Percentiles rank a stretch among this genome's conserved stretches.
Evolutionary conservation across 2,888 invertebrate genomes (phyloP).

Genomic region (Spilosoma lubricipeda): DNA sequence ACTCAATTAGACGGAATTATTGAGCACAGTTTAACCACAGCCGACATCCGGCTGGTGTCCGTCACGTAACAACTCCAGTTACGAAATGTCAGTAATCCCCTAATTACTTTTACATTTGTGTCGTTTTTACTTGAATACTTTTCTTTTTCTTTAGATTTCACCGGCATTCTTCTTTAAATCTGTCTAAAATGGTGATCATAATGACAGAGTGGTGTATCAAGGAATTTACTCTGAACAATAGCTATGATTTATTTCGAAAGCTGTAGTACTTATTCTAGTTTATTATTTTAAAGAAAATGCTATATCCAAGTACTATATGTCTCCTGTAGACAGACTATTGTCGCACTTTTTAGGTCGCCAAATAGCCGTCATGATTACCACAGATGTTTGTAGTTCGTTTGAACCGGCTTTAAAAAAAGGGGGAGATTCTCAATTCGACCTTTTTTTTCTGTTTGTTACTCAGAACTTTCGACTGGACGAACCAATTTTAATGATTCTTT

Average conservation of each 20-base stretch:
- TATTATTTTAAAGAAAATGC: too few species aligned
- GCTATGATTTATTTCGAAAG: conserved; percentile 21
- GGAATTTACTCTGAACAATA: conserved; percentile 14
- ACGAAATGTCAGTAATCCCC: conserved; percentile 48
- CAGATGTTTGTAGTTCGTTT: too few species aligned
- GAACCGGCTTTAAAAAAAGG: too few species aligned
- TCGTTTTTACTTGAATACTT: conserved; percentile 33
- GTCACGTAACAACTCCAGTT: conserved; percentile 39
- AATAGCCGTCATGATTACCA: too few species aligned
- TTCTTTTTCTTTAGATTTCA: conserved; percentile 49
- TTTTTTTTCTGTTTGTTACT: too few species aligned
- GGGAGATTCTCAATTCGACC: too few species aligned
- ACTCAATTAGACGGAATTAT: conserved; percentile 16
- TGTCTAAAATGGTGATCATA: conserved; percentile 16
- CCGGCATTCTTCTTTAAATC: conserved; percentile 34
- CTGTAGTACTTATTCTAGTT: conserved; percentile 1
- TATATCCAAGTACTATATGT: too few species aligned
- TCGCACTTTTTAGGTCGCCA: too few species aligned
- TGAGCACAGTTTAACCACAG: conserved; percentile 9
- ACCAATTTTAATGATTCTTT: too few species aligned
- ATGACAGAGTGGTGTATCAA: conserved; percentile 12
- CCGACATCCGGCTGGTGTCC: conserved; percentile 31
- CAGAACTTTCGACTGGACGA: too few species aligned
- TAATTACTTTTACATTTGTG: conserved; percentile 52
- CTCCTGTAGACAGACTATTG: too few species aligned